phyloP scores from a whole-genome alignment of 53 echinoderm and acorn worm genomes.

The Crossaster papposus region DNA sequence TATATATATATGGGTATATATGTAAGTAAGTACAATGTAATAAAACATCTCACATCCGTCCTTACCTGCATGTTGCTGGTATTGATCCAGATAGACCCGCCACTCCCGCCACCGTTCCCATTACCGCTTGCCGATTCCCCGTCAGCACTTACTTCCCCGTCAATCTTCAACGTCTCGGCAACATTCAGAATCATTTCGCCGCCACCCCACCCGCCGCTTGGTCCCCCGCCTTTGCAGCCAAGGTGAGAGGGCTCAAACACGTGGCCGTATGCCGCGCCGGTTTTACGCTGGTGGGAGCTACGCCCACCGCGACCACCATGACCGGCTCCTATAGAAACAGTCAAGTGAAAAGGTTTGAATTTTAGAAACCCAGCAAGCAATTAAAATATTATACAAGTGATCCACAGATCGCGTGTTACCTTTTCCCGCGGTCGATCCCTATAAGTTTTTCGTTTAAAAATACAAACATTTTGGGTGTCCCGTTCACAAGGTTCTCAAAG shows the following conservation, averaged over 20 bases:
- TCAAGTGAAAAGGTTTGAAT: not conserved
- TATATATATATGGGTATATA: too few species aligned
- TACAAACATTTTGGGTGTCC: too few species aligned
- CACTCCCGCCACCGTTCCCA: conserved; percentile 87
- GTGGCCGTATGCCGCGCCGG: conserved; percentile 80
- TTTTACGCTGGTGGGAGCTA: conserved; percentile 68
- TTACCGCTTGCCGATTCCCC: conserved; percentile 58
- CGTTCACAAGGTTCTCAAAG: too few species aligned
- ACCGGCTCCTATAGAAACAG: conserved; percentile 70
- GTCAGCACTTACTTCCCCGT: conserved; percentile 85
- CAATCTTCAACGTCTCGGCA: conserved; percentile 79
- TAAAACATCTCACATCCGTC: not conserved
- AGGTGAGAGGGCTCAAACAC: conserved; percentile 74
- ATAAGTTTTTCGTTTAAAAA: too few species aligned
- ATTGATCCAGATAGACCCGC: conserved; percentile 82
- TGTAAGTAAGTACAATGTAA: too few species aligned
- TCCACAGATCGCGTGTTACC: too few species aligned
- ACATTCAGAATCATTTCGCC: conserved; percentile 69
- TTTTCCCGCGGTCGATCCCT: too few species aligned
- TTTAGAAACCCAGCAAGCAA: not conserved
- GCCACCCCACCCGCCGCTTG: conserved; percentile 70
- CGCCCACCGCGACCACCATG: conserved; percentile 89
- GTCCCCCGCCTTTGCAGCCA: conserved; percentile 86
- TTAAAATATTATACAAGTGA: too few species aligned
- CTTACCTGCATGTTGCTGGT: conserved; percentile 82